Percentiles rank a stretch among this genome's conserved stretches.
Conservation (phyloP, 2,888 invertebrate genomes). For the Calephelis perditalis region DNA sequence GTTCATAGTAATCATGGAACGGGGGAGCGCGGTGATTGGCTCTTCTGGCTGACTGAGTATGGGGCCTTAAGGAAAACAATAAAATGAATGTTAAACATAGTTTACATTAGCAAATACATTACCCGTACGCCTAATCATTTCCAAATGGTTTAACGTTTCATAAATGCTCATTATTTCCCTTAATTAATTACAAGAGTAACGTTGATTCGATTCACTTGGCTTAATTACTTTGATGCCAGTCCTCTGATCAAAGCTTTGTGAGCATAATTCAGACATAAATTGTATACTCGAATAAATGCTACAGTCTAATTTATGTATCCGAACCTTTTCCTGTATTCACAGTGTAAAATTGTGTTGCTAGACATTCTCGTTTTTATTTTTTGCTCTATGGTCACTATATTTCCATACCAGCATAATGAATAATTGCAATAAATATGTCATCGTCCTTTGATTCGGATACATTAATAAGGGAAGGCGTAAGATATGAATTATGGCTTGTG, state of each 20-base stretch:
- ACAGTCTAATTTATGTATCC: slow-evolving; percentile 11
- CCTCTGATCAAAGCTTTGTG: slow-evolving; percentile 27
- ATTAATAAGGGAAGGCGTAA: slow-evolving; percentile 44
- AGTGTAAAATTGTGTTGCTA: slow-evolving; percentile 2
- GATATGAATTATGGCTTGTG: slow-evolving; percentile 44
- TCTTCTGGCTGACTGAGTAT: no score
- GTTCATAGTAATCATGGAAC: no score
- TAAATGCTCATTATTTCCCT: slow-evolving; percentile 47
- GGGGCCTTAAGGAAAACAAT: no score
- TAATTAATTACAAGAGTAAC: slow-evolving; percentile 43
- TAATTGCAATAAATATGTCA: slow-evolving; percentile 58
- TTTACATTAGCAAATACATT: background rate
- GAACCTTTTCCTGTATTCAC: background rate
- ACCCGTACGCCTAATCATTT: slow-evolving; percentile 38
- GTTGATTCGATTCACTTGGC: slow-evolving; percentile 34
- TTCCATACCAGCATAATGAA: slow-evolving; percentile 37
- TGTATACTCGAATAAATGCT: slow-evolving; percentile 12
- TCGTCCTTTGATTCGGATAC: slow-evolving; percentile 54
- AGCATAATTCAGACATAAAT: slow-evolving; percentile 20
- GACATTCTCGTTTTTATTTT: background rate
- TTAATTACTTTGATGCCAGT: slow-evolving; percentile 41
- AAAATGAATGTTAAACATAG: background rate
- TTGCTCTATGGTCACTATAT: slow-evolving; percentile 18
- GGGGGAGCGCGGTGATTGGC: no score
- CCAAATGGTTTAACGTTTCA: slow-evolving; percentile 44